Evolutionary conservation across 2,888 invertebrate genomes (phyloP).

Genomic region (Ennomos erosarius): DNA sequence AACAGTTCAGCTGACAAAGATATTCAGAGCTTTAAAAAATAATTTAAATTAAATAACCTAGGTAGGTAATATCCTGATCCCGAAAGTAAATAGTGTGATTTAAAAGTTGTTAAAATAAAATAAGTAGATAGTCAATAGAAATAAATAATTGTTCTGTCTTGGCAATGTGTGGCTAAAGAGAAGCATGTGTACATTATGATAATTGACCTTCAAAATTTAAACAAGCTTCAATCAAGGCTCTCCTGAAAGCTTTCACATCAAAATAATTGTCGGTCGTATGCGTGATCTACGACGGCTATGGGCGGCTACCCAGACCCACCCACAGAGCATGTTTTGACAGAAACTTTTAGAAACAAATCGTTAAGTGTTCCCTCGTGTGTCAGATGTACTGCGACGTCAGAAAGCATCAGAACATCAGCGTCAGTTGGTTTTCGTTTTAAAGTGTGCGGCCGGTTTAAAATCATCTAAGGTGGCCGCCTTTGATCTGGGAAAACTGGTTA

Average conservation of each 20-base stretch:
- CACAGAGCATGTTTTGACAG: slow-evolving; percentile 12
- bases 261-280: slow-evolving; percentile 21
- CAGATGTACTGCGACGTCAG: slow-evolving; percentile 1
- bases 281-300: no score
- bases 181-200: not conserved
- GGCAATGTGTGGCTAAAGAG: no score
- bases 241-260: slow-evolving; percentile 7
- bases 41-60: no score
- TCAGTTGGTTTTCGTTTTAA: slow-evolving; percentile 2
- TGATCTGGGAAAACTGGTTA: slow-evolving; percentile 7
- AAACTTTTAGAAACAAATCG: slow-evolving; percentile 6
- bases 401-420: not conserved
- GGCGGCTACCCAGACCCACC: not conserved
- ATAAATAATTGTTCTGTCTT: no score
- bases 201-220: slow-evolving; percentile 10
- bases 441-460: not conserved
- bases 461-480: not conserved
- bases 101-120: no score
- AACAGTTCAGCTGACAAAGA: no score
- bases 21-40: no score
- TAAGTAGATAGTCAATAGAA: no score
- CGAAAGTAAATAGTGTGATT: no score
- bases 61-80: no score
- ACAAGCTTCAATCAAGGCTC: slow-evolving; percentile 19
- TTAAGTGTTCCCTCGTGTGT: no score